Evolutionary conservation across 2,888 invertebrate genomes (phyloP).

Genomic region (Adelphocoris suturalis): DNA sequence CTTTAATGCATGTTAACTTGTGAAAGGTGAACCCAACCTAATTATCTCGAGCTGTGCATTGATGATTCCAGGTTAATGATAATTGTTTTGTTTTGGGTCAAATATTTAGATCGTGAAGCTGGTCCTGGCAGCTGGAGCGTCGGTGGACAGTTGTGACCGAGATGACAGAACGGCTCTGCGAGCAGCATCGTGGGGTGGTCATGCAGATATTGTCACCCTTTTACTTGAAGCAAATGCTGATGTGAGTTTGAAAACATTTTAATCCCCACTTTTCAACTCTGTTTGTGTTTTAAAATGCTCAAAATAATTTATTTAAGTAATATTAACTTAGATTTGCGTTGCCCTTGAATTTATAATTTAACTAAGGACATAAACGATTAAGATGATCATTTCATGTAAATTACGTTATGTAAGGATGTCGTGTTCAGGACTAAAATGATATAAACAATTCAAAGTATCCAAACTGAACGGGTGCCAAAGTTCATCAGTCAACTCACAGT

Average conservation of each 20-base stretch:
- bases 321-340: not conserved
- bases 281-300: not conserved
- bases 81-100: not conserved
- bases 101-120: constrained; percentile 83
- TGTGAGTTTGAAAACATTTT: constrained; percentile 72
- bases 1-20: no score
- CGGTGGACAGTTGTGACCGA: constrained; percentile 92
- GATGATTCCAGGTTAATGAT: not conserved
- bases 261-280: not conserved
- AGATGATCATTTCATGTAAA: no score
- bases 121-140: constrained; percentile 88
- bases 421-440: no score
- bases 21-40: no score
- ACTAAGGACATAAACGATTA: no score
- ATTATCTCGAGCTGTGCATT: not conserved
- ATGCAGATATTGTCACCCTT: constrained; percentile 89
- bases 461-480: no score
- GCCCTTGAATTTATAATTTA: no score
- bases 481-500: no score
- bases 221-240: constrained; percentile 81
- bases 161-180: constrained; percentile 94
- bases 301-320: not conserved
- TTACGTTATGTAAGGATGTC: no score
- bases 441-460: no score
- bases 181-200: constrained; percentile 96